These are phyloP conservation scores for Eurytoma adleriae DNA, from an alignment of 2,888 invertebrate species.

Conservation along the genomic window DNA sequence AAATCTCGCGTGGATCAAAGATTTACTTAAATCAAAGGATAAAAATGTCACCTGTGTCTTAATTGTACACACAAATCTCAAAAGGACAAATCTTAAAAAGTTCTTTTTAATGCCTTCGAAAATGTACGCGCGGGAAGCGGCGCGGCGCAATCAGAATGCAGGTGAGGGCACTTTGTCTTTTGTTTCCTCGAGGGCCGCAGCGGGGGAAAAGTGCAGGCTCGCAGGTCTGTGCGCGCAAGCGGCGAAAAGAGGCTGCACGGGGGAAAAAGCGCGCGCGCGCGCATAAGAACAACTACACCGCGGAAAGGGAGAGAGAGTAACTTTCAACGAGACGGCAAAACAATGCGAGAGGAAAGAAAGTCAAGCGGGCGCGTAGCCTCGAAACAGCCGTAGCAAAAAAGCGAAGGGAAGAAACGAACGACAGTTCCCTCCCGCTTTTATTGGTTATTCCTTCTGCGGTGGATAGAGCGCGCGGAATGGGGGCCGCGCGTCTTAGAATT, in stretches of 20 bases:
- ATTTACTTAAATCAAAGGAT: too few species aligned
- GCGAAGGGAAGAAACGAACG: too few species aligned
- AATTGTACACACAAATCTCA: too few species aligned
- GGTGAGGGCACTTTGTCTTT: conserved; percentile 13
- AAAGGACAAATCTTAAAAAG: neutral
- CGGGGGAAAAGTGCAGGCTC: neutral
- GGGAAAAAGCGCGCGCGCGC: neutral
- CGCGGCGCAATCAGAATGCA: conserved; percentile 37
- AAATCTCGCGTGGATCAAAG: too few species aligned
- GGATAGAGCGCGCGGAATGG: neutral
- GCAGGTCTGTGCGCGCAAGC: neutral
- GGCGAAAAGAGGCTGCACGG: neutral
- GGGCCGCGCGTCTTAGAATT: conserved; percentile 17
- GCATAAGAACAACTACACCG: conserved; percentile 8
- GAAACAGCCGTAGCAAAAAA: neutral
- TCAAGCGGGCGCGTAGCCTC: neutral
- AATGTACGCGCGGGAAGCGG: neutral
- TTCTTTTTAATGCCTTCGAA: neutral
- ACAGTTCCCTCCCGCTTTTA: conserved; percentile 14
- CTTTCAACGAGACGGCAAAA: conserved; percentile 22
- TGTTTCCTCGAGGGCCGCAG: too few species aligned
- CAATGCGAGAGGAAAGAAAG: conserved; percentile 11
- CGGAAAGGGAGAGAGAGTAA: conserved; percentile 3
- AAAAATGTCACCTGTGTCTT: too few species aligned
- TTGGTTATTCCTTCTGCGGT: conserved; percentile 23